Percentiles rank a stretch among this genome's conserved stretches.
phyloP scores from a whole-genome alignment of 2,888 invertebrate genomes.

The Sarcophaga rosellei region DNA sequence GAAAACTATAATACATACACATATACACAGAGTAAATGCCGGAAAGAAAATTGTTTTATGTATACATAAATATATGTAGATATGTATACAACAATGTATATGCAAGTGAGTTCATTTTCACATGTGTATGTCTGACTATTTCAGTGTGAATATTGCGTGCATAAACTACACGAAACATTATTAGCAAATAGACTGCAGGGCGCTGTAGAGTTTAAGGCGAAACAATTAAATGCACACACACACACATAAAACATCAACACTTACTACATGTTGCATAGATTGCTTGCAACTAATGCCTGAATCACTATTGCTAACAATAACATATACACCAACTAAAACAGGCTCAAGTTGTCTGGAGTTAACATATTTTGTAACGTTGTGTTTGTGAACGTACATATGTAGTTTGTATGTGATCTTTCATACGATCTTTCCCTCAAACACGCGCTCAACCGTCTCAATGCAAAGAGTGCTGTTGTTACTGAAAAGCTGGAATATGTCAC shows the following conservation, averaged over 20 bases:
- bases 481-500: conserved; percentile 24
- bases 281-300: conserved; percentile 30
- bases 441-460: not conserved
- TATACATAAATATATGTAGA: not conserved
- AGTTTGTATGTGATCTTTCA: not conserved
- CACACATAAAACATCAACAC: conserved; percentile 55
- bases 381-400: conserved; percentile 5
- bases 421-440: not conserved
- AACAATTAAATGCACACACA: conserved; percentile 38
- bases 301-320: conserved; percentile 23
- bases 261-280: conserved; percentile 50
- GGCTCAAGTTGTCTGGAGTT: conserved; percentile 21
- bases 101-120: no score
- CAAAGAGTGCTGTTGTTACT: not conserved
- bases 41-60: no score
- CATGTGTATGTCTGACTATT: not conserved
- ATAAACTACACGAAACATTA: conserved; percentile 30
- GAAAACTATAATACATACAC: no score
- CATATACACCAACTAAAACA: not conserved
- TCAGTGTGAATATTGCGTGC: conserved; percentile 33
- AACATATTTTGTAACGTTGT: conserved; percentile 32
- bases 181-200: conserved; percentile 19
- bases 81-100: not conserved
- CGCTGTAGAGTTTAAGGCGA: not conserved
- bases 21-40: no score